phyloP scores from a whole-genome alignment of 2,113 vertebrate genomes.

The Chloroceryle aenea region DNA sequence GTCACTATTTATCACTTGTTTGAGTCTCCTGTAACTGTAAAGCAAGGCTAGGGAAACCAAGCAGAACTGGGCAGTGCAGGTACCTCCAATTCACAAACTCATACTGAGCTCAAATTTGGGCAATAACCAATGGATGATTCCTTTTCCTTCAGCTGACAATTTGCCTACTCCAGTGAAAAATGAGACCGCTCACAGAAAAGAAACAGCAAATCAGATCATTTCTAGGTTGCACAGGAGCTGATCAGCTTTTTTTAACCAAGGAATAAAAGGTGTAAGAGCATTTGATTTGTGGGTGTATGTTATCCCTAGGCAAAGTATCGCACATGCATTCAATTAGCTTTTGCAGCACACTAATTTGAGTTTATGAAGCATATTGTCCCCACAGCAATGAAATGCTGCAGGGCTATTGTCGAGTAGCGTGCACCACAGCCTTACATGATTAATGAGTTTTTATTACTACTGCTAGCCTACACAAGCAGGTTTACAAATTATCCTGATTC shows the following conservation, averaged over 20 bases:
- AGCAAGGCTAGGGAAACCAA: background rate
- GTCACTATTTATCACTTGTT: background rate
- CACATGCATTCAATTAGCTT: conserved; percentile 30
- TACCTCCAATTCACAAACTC: background rate
- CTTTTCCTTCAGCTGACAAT: background rate
- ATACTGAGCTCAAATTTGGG: background rate
- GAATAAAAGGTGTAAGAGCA: conserved; percentile 9
- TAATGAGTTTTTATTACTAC: conserved; percentile 4
- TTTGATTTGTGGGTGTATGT: conserved; percentile 22
- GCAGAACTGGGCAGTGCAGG: accelerated
- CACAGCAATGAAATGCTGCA: conserved; percentile 32
- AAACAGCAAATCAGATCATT: background rate
- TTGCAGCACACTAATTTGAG: conserved; percentile 48
- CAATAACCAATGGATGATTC: background rate
- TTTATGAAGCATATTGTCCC: conserved; percentile 51
- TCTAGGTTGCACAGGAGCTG: background rate
- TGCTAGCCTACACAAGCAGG: background rate
- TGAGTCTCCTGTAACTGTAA: background rate
- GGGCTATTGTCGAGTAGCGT: background rate
- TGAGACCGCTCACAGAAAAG: background rate
- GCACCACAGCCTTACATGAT: background rate
- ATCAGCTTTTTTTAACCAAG: background rate
- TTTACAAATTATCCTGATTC: background rate
- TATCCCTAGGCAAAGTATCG: conserved; percentile 10
- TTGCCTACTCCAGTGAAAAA: background rate